Evolutionary conservation across 2,888 invertebrate species (phyloP).

Genomic region (Tachina grossa): DNA sequence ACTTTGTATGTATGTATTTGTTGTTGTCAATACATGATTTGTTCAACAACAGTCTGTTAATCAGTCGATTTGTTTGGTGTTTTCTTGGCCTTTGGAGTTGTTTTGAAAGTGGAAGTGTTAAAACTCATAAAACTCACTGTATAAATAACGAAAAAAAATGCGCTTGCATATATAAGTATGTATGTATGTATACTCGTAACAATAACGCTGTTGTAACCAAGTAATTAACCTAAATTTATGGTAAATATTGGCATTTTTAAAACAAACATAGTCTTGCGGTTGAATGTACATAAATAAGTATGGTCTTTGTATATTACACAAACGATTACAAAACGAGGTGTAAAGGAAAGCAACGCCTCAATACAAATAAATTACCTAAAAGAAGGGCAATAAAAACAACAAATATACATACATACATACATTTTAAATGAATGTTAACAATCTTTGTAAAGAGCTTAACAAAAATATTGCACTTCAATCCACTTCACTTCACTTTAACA

Average conservation of each 20-base stretch:
- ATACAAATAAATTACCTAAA: constrained; percentile 33
- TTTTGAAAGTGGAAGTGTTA: constrained; percentile 67
- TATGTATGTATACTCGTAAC: too few relatives aligned
- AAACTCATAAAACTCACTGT: constrained; percentile 29
- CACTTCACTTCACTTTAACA: constrained; percentile 26
- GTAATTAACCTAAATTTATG: constrained; percentile 67
- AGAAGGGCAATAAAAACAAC: constrained; percentile 28
- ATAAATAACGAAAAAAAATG: constrained; percentile 45
- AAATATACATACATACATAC: not conserved
- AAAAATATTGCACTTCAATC: constrained; percentile 63
- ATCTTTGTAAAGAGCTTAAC: not conserved
- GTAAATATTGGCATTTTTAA: constrained; percentile 55
- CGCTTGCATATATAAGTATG: not conserved
- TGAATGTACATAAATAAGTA: not conserved
- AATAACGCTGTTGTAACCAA: constrained; percentile 49
- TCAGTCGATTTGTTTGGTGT: constrained; percentile 12
- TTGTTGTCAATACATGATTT: constrained; percentile 47
- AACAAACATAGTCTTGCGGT: not conserved
- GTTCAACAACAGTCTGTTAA: constrained; percentile 30
- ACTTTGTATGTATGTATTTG: not conserved
- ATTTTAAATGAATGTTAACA: not conserved
- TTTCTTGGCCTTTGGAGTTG: constrained; percentile 38
- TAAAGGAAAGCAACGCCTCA: constrained; percentile 23
- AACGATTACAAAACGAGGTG: not conserved
- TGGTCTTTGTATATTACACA: not conserved